Evolutionary conservation across 2,888 invertebrate genomes (phyloP).

Genomic region (Dugesia japonica): DNA sequence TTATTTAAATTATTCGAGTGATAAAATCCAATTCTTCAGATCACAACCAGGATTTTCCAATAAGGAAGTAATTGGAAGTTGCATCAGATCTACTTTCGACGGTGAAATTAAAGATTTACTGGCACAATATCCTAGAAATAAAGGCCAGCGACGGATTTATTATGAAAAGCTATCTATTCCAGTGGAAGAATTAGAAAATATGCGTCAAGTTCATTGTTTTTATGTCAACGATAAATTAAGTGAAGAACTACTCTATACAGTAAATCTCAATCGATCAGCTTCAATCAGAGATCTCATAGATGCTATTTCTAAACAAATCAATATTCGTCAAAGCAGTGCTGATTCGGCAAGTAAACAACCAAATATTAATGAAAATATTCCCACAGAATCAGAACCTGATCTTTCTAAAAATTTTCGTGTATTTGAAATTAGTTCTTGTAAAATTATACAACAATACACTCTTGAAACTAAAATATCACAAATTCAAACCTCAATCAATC

Average conservation of each 20-base stretch:
- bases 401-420: constrained; percentile 11
- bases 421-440: constrained; percentile 17
- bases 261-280: background rate
- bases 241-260: background rate
- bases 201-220: constrained; percentile 32
- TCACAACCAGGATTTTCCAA: constrained; percentile 17
- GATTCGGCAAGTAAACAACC: background rate
- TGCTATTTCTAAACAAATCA: constrained; percentile 3
- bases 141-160: constrained; percentile 23
- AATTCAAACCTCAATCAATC: constrained; percentile 12
- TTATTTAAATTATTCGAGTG: constrained; percentile 32
- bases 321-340: background rate
- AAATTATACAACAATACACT: constrained; percentile 31
- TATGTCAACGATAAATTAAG: constrained; percentile 27
- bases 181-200: constrained; percentile 32
- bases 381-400: background rate
- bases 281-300: constrained; percentile 17
- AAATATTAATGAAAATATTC: background rate
- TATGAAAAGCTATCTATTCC: constrained; percentile 28
- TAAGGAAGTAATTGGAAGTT: background rate
- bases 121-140: background rate
- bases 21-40: constrained; percentile 32
- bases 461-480: constrained; percentile 24
- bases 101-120: constrained; percentile 31
- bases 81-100: constrained; percentile 32